Evolutionary conservation across 2,888 invertebrate species (phyloP), one percentile per base, ranked within the genome.

Genomic region (Tetramorium bicarinatum): DNA sequence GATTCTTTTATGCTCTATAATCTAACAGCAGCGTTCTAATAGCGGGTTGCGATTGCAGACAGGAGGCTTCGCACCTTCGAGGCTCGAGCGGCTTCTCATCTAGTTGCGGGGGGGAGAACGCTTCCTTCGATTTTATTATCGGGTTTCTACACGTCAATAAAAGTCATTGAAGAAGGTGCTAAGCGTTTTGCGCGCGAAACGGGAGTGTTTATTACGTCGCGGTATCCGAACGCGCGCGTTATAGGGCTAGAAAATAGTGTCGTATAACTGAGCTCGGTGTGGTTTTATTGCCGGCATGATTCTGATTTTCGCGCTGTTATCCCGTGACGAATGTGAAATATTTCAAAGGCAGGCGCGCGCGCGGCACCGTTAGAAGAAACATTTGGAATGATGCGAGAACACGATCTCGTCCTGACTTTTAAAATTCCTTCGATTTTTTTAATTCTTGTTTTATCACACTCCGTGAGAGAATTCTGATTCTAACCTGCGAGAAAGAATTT

Each of bases 61-160:
- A 15, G 41, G 56, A 47, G 47, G 59, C 69, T 79, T 79, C 72
- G 79, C 79, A 71, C 71, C 79, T 79, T 13, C 47, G 25, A 79
- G 18, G 56, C 3, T 41, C 41, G 21, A 47, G 41, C 21, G 54
- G 21, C 56, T 71, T 71, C 47, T 11, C 69, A 13, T 59, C 44
- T 56, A 6, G 15, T 25, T 15, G n/a, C 44, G 15, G 29, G 47
- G n/a, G 3, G 29, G 8, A 2, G 34, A 59, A 67, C 80, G 80
- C 62, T 69, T 67, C 76, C 76, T 80, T 69, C 76, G 84, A 89
- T 88, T 87, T 88, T 87, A 89, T 89, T 87, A 85, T 88, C 85
- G 82, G 67, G 52, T 75, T 47, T 85, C 74, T 71, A 69, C 80
- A 61, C 75, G 61, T 54, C 77, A 81, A 89, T 86, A 90, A 90